A percentile compares a stretch with the other conserved stretches of the same genome.
phyloP scores from a whole-genome alignment of 1,140 invertebrate species.

The Globodera rostochiensis region DNA sequence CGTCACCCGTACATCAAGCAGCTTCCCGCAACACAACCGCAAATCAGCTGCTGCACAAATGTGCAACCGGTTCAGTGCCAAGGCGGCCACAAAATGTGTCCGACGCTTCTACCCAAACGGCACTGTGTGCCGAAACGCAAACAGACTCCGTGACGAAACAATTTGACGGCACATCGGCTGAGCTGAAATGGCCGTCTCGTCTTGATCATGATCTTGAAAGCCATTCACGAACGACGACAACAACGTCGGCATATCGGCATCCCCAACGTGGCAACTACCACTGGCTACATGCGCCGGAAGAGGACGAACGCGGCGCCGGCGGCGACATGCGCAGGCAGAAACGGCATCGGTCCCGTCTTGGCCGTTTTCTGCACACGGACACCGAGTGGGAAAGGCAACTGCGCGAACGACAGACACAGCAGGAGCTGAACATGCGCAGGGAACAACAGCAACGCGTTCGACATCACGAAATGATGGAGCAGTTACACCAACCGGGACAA shows the following conservation, averaged over 20 bases:
- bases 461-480: constrained; percentile 32
- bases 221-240: neutral
- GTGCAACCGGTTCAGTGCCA: neutral
- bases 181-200: neutral
- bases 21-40: neutral
- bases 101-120: constrained; percentile 20
- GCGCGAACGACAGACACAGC: constrained; percentile 42
- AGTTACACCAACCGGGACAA: neutral
- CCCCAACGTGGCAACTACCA: neutral
- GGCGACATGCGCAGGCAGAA: neutral
- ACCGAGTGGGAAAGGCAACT: neutral
- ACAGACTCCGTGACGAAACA: constrained; percentile 1
- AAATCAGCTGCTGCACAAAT: neutral
- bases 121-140: constrained; percentile 30
- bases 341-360: neutral
- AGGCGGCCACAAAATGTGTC: neutral
- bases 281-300: neutral
- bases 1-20: constrained; percentile 3
- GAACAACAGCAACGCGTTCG: constrained; percentile 36
- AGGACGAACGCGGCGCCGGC: neutral
- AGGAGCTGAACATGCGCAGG: constrained; percentile 55
- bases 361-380: constrained; percentile 7
- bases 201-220: neutral
- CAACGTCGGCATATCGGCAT: neutral
- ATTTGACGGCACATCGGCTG: neutral